Base-by-base conservation (phyloP, 2,113 vertebrate genomes). In the Sterna hirundo region DNA sequence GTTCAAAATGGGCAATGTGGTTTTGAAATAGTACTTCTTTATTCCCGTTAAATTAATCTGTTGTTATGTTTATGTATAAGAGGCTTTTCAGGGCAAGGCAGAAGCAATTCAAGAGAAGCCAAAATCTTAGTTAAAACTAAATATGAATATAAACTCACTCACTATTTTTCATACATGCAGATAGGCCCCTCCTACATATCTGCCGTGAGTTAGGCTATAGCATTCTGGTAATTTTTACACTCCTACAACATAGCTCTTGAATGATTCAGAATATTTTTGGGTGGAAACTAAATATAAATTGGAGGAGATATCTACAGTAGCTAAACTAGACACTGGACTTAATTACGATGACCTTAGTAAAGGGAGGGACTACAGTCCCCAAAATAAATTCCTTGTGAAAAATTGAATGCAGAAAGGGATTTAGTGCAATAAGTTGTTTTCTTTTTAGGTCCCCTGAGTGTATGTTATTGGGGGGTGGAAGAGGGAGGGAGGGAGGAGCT, bases 181-280 rank as follows among this genome's bases (percentile, higher is more conserved):
- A 55, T 85, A 94, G 77, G 84, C 78, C 66, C 70, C 83, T 92
- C 94, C 95, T 83, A 60, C 61, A 62, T 90, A 96, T 69, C 69
- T 93, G 79, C 87, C 54, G 30, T 70, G 85, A 80, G 49, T 65
- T 96, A 86, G 30, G 30, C 65, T 94, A 58, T 70, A 80, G 49
- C 58, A 57, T 95, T 93, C 74, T 80, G 85, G 26, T 96, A 80
- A 94, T 94, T 95, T 94, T 93, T 93, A 46, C 46, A 85, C 71
- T 94, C 90, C 68, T 90, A 77, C 71, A 85, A 74, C 79, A 77
- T 86, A 94, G 57, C 42, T 93, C 60, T 90, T 81, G 79, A 94
- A 93, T 95, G 90, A 94, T 93, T 94, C 88, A 89, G 83, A 90
- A 61, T 96, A 72, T n/a, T 94, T 96, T 96, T 82, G 83, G 54